phyloP scores from a whole-genome alignment of 1,140 invertebrate genomes.

The Apolygus lucorum region DNA sequence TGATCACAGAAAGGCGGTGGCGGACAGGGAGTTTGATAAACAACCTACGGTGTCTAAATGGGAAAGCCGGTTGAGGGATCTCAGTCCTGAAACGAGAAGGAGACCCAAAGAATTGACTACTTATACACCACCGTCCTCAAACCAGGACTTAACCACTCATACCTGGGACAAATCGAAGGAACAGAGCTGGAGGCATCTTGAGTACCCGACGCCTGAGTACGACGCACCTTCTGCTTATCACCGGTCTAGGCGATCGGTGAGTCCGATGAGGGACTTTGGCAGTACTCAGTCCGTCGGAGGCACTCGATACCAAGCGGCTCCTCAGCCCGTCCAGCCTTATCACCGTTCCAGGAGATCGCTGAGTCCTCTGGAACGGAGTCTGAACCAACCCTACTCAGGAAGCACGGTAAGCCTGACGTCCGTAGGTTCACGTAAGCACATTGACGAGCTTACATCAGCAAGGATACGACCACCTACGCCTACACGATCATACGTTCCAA shows the following conservation, averaged over 20 bases:
- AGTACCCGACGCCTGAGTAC: slow-evolving; percentile 11
- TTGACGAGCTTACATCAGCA: slow-evolving; percentile 15
- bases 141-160: neutral
- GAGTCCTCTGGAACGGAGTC: slow-evolving; percentile 1
- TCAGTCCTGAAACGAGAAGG: neutral
- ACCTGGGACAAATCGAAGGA: slow-evolving; percentile 8
- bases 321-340: neutral
- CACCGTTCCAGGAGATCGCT: slow-evolving; percentile 1
- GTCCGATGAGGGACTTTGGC: slow-evolving; percentile 5
- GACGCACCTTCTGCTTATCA: neutral
- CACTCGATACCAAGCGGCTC: slow-evolving; percentile 5
- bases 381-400: neutral
- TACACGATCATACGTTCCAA: neutral
- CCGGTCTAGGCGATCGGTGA: neutral
- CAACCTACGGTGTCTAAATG: neutral
- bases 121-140: neutral
- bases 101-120: neutral
- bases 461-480: slow-evolving; percentile 9
- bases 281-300: neutral
- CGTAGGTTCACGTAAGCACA: neutral
- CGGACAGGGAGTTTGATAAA: neutral
- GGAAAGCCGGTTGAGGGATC: neutral
- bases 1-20: neutral
- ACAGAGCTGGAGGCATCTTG: slow-evolving; percentile 8
- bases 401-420: slow-evolving; percentile 2